Evolutionary conservation across 2,888 invertebrate species (phyloP).

Genomic region (Drosophila ezoana): DNA sequence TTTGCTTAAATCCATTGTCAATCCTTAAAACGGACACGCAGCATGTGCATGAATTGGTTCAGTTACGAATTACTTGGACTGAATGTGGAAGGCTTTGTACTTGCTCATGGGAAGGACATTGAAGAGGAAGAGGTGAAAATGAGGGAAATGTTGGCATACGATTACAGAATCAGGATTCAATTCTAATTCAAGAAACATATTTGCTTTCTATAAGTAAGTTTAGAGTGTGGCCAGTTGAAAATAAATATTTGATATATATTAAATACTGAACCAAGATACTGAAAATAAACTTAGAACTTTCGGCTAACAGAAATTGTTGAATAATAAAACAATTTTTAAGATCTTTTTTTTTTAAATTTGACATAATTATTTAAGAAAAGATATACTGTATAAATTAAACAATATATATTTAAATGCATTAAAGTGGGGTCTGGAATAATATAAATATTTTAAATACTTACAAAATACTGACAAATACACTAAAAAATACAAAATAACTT

Average conservation of each 20-base stretch:
- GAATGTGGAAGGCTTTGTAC: conserved; percentile 11
- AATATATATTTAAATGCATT: too few species aligned
- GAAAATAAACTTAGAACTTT: too few species aligned
- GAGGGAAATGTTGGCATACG: not conserved
- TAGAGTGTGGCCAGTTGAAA: not conserved
- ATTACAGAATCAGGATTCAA: not conserved
- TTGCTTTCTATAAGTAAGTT: not conserved
- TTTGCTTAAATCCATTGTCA: conserved; percentile 44
- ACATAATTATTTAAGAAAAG: too few species aligned
- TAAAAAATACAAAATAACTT: too few species aligned
- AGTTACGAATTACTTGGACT: conserved; percentile 30
- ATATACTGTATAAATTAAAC: too few species aligned
- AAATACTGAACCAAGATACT: not conserved
- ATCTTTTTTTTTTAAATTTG: too few species aligned
- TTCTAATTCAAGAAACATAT: not conserved
- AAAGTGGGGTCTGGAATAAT: too few species aligned
- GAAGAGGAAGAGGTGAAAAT: not conserved
- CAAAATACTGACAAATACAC: too few species aligned
- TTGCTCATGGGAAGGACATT: conserved; percentile 7
- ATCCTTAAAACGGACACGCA: conserved; percentile 33
- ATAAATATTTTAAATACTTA: too few species aligned
- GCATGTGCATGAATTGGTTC: conserved; percentile 30
- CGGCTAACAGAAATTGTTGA: too few species aligned
- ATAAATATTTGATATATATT: not conserved
- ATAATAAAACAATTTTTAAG: too few species aligned